phyloP scores from a whole-genome alignment of 2,888 invertebrate genomes.

The Dryobotodes eremita region DNA sequence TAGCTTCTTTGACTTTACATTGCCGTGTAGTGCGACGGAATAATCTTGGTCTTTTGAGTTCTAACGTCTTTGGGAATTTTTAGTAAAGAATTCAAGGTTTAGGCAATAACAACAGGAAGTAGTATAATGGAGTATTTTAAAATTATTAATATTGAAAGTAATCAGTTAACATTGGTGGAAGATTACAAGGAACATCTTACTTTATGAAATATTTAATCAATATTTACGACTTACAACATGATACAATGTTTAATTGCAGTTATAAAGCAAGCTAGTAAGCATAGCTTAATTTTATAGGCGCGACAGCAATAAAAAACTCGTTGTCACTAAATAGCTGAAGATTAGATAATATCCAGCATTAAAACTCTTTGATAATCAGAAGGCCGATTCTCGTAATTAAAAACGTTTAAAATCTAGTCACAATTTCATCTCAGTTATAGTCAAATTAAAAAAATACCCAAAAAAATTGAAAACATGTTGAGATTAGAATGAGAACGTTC shows the following conservation, averaged over 20 bases:
- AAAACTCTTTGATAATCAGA: not conserved
- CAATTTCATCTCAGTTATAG: not conserved
- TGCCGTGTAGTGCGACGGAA: conserved; percentile 58
- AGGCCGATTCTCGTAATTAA: not conserved
- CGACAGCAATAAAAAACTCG: conserved; percentile 4
- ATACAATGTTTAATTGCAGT: conserved; percentile 19
- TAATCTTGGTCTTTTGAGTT: conserved; percentile 73
- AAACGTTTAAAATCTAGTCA: not conserved
- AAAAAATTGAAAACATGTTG: too few relatives aligned
- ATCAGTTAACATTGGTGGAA: not conserved
- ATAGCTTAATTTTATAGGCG: conserved; percentile 10
- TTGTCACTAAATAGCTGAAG: not conserved
- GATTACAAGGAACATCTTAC: conserved; percentile 2
- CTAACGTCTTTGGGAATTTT: not conserved
- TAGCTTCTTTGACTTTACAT: conserved; percentile 89
- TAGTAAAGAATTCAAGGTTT: not conserved
- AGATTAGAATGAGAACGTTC: not conserved
- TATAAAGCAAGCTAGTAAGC: conserved; percentile 13
- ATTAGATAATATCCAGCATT: conserved; percentile 18
- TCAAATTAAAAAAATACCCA: too few relatives aligned
- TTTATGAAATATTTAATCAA: conserved; percentile 11
- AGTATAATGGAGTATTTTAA: not conserved
- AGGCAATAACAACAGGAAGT: not conserved
- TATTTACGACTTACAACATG: conserved; percentile 11
- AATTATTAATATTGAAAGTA: not conserved